Base-by-base conservation (phyloP, 2,797 vertebrate species). In the Orientallactaga sibirica region DNA sequence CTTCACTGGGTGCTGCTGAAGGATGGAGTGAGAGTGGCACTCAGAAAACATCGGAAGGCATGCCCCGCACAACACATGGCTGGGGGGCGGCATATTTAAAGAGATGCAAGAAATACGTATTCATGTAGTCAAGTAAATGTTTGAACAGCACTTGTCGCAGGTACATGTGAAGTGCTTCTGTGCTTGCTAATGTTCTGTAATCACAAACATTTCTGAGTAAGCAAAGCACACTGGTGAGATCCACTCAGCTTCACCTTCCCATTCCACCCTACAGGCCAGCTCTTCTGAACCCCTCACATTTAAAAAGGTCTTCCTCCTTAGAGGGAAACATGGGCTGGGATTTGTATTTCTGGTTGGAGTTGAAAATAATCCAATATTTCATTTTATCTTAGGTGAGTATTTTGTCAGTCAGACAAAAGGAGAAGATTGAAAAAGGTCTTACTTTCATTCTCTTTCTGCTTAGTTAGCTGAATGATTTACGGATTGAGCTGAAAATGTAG, bases 1-100 rank as follows among this genome's bases (percentile, higher is more conserved):
- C 5, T 11, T 0, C 1, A 41, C 14, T 0, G 2, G 25, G 48
- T 0, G 0, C 25, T 0, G 0, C 25, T 0, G 11, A 48, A 43
- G 73, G 24, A 25, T 0, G 19, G 73, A 7, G 24, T 0, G 37
- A 2, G 15, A 64, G 25, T 64, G 25, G 52, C 33, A 19, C 77
- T 43, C 7, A 6, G 76, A 66, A 48, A 79, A 41, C 29, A 37
- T 37, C 11, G 10, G 75, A 74, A 86, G 64, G 29, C n/a, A 5
- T 1, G 16, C 2, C 10, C 19, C 58, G 52, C 1, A 8, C 9
- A 14, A 27, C 61, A 52, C 0, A 0, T 4, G 22, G 55, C 52
- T 8, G 18, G 29, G 5, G 29, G 4, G 19, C 19, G 55, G 7
- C 15, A 37, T 70, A 19, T 58, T 79, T 61, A 25, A 85, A 74